A percentile compares a stretch with the other conserved stretches of the same genome.
phyloP scores from a whole-genome alignment of 2,113 vertebrate genomes.

The Parus major region DNA sequence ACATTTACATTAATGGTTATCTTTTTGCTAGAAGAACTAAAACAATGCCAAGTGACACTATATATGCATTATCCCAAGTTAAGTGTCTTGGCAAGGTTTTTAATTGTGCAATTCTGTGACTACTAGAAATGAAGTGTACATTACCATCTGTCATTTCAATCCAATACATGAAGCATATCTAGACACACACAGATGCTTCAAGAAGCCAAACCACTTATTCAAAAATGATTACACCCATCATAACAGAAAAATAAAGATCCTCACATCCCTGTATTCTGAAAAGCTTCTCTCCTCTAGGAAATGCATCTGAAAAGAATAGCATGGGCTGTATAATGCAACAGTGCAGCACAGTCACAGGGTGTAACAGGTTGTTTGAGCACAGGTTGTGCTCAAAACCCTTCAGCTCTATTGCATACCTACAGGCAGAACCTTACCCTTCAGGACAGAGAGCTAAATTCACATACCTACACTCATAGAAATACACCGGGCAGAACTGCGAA shows the following conservation, averaged over 20 bases:
- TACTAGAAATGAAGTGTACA: background rate
- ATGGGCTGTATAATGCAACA: background rate
- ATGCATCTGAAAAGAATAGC: background rate
- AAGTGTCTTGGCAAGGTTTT: constrained; percentile 1
- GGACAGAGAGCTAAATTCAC: background rate
- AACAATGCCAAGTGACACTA: background rate
- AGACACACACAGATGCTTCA: background rate
- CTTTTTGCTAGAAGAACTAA: constrained; percentile 45
- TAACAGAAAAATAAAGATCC: background rate
- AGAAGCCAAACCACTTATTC: background rate
- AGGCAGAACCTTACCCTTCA: background rate
- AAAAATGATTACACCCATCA: background rate
- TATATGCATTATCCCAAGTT: constrained; percentile 10
- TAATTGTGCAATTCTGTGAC: background rate
- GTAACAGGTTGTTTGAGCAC: too few relatives aligned
- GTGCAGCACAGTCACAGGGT: background rate
- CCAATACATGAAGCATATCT: background rate
- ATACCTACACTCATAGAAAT: accelerated
- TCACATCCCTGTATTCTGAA: background rate
- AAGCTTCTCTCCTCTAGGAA: background rate
- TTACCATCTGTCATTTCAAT: background rate
- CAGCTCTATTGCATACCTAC: background rate
- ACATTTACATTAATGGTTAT: background rate
- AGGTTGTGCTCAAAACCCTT: background rate
- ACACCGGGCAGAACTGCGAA: accelerated